Evolutionary conservation across 1,140 invertebrate species (phyloP).

Genomic region (Ericerus pela): DNA sequence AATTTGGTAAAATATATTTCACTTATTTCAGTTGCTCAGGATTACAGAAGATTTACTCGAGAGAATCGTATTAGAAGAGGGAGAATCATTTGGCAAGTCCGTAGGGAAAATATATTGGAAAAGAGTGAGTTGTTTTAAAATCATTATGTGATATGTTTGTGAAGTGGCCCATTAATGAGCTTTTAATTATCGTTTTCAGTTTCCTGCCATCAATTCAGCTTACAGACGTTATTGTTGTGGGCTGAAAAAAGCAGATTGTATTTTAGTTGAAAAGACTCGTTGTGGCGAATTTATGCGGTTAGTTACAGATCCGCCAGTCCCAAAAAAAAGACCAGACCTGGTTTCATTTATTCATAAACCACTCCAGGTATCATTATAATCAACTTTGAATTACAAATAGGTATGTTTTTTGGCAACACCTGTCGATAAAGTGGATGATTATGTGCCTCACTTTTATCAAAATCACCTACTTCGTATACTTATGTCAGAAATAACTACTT

Average conservation of each 20-base stretch:
- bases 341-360: slow-evolving; percentile 64
- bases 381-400: too few species aligned
- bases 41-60: slow-evolving; percentile 65
- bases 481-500: too few species aligned
- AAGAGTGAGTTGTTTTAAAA: slow-evolving; percentile 40
- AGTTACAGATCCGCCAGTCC: slow-evolving; percentile 58
- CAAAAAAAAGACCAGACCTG: slow-evolving; percentile 59
- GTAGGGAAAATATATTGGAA: slow-evolving; percentile 52
- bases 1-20: background rate
- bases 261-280: slow-evolving; percentile 47
- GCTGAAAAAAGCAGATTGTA: slow-evolving; percentile 62
- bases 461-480: too few species aligned
- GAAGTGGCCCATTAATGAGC: too few species aligned
- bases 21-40: slow-evolving; percentile 41
- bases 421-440: too few species aligned
- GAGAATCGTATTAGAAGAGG: slow-evolving; percentile 52
- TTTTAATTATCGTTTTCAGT: too few species aligned
- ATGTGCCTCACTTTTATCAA: too few species aligned
- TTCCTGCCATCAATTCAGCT: slow-evolving; percentile 32
- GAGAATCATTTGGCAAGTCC: slow-evolving; percentile 45
- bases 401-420: too few species aligned
- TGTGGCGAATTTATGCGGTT: slow-evolving; percentile 48
- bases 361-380: slow-evolving; percentile 44
- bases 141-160: too few species aligned
- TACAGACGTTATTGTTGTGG: slow-evolving; percentile 68